phyloP scores from a whole-genome alignment of 2,888 invertebrate genomes.

The Tromatobia lineatoria region DNA sequence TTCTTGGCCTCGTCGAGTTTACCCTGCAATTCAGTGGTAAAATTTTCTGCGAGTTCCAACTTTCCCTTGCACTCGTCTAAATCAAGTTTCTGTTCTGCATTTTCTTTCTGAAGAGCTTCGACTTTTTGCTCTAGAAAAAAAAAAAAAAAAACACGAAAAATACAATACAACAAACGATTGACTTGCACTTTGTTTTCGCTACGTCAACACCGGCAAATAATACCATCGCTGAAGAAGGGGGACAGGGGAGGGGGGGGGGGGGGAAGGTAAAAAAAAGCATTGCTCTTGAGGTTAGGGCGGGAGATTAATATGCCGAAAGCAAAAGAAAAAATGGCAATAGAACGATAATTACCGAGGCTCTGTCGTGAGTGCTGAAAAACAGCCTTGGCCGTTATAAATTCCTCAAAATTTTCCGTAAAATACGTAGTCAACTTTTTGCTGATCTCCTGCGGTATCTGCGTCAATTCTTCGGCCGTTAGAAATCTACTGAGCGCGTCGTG shows the following conservation, averaged over 20 bases:
- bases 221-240: no score
- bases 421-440: slow-evolving; percentile 88
- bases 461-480: slow-evolving; percentile 87
- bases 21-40: slow-evolving; percentile 88
- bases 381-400: slow-evolving; percentile 91
- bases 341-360: slow-evolving; percentile 87
- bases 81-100: slow-evolving; percentile 88
- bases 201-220: slow-evolving; percentile 17
- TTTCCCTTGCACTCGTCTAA: slow-evolving; percentile 89
- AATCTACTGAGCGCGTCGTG: slow-evolving; percentile 84
- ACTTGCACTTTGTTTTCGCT: slow-evolving; percentile 5
- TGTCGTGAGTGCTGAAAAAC: slow-evolving; percentile 90
- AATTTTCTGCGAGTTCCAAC: slow-evolving; percentile 88
- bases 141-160: slow-evolving; percentile 72
- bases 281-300: slow-evolving; percentile 55
- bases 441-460: slow-evolving; percentile 86
- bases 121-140: slow-evolving; percentile 89
- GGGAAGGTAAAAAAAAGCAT: slow-evolving; percentile 18
- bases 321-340: not conserved
- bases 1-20: slow-evolving; percentile 88
- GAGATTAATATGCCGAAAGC: slow-evolving; percentile 3
- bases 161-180: slow-evolving; percentile 6
- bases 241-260: not conserved
- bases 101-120: slow-evolving; percentile 86
- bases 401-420: slow-evolving; percentile 89